Percentiles rank a stretch among this genome's conserved stretches.
Evolutionary conservation across 35 echinoderm and acorn worm species (phyloP).

Genomic region (Ophiothrix spiculata): DNA sequence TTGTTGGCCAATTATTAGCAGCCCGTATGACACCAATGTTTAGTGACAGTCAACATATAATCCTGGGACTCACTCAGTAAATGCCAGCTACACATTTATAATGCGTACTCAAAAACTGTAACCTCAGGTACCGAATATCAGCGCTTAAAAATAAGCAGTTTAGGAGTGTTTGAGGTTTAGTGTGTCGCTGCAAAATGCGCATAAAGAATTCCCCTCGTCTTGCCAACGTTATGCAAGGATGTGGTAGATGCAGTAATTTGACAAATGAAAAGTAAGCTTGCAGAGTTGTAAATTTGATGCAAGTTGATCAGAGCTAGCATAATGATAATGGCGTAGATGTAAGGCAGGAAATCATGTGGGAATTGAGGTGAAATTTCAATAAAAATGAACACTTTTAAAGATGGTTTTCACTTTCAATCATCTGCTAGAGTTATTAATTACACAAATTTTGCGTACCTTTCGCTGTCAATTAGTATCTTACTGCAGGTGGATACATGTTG

Average conservation of each 20-base stretch:
- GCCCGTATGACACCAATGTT: neutral
- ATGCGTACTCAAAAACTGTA: conserved; percentile 12
- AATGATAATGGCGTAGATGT: neutral
- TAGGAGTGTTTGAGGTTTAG: neutral
- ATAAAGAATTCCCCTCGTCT: neutral
- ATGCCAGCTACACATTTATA: conserved; percentile 4
- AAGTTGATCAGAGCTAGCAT: neutral
- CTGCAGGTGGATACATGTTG: no score
- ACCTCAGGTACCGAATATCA: neutral
- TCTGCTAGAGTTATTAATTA: no score
- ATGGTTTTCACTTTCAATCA: no score
- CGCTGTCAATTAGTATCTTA: no score
- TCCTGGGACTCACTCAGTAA: neutral
- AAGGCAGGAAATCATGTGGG: neutral
- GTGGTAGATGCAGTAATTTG: neutral
- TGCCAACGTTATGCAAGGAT: neutral
- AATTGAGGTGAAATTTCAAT: neutral
- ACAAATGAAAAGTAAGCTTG: neutral
- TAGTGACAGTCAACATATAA: neutral
- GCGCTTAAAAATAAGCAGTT: conserved; percentile 2
- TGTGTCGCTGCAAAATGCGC: neutral
- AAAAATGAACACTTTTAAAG: no score
- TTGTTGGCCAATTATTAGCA: neutral
- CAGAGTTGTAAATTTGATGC: neutral
- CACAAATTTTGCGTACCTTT: no score